These are phyloP conservation scores for Drosophila jambulina DNA, from an alignment of 1,140 invertebrate genomes.

Conservation along the genomic window DNA sequence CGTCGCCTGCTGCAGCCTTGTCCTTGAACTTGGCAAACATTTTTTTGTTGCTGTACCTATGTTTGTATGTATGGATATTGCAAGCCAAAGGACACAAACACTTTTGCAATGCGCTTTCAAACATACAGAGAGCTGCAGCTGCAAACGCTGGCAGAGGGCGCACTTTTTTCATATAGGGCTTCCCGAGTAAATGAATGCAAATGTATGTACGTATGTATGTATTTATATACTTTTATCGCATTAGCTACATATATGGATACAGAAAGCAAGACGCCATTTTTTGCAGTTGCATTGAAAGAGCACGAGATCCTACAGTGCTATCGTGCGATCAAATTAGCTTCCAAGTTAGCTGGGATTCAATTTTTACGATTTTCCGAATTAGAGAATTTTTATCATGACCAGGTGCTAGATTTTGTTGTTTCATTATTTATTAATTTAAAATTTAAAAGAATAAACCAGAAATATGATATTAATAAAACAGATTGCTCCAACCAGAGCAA, in stretches of 20 bases:
- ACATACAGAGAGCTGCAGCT: conserved; percentile 42
- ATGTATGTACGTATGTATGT: background rate
- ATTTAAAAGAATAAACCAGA: too few relatives aligned
- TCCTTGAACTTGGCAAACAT: conserved; percentile 75
- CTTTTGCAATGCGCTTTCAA: conserved; percentile 37
- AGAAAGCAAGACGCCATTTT: conserved; percentile 15
- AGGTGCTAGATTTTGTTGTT: background rate
- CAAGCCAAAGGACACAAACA: conserved; percentile 24
- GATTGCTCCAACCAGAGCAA: too few relatives aligned
- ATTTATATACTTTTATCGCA: conserved; percentile 4
- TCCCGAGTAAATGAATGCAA: conserved; percentile 1
- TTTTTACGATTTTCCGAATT: background rate
- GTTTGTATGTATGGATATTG: background rate
- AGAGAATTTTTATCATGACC: background rate
- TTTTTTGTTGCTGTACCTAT: conserved; percentile 23
- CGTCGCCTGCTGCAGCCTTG: conserved; percentile 49
- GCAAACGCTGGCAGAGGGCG: conserved; percentile 15
- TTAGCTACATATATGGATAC: conserved; percentile 11
- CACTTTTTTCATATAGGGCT: conserved; percentile 7
- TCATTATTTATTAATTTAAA: background rate
- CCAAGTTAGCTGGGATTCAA: background rate
- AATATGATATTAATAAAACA: too few relatives aligned
- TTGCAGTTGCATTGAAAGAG: background rate
- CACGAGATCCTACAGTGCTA: background rate
- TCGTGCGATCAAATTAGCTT: background rate